Evolutionary conservation across 30 jellyfish, hydroid and myxozoan genomes (phyloP).

Genomic region (Clytia hemisphaerica): DNA sequence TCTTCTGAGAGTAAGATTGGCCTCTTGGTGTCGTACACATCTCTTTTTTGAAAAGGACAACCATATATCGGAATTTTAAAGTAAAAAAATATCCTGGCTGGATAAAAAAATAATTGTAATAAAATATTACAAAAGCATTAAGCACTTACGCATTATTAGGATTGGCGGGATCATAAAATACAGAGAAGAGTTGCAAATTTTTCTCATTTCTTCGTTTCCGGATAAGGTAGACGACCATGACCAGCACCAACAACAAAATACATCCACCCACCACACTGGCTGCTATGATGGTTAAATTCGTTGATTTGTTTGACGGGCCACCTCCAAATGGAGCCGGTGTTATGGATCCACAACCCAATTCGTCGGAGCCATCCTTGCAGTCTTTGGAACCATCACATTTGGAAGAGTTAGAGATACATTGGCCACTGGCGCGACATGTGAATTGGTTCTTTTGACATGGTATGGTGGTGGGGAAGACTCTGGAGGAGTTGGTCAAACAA

Average conservation of each 20-base stretch:
- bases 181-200: constrained; percentile 94
- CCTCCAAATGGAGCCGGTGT: too few relatives aligned
- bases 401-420: constrained; percentile 44
- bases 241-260: constrained; percentile 53
- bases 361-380: constrained; percentile 91
- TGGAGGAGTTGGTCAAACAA: constrained; percentile 76
- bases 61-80: too few relatives aligned
- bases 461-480: constrained; percentile 85
- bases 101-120: too few relatives aligned
- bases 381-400: constrained; percentile 62
- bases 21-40: too few relatives aligned
- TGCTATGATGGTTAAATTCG: constrained; percentile 85
- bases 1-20: too few relatives aligned
- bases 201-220: constrained; percentile 77
- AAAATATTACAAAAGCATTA: too few relatives aligned
- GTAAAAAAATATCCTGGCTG: too few relatives aligned
- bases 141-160: too few relatives aligned
- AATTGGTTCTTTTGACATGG: constrained; percentile 69
- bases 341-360: constrained; percentile 49
- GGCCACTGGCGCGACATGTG: constrained; percentile 50
- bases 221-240: constrained; percentile 80
- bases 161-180: constrained; percentile 94
- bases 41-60: too few relatives aligned
- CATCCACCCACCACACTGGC: constrained; percentile 86
- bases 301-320: too few relatives aligned